Evolutionary conservation across 2,888 invertebrate genomes (phyloP).

Genomic region (Doris montereyensis): DNA sequence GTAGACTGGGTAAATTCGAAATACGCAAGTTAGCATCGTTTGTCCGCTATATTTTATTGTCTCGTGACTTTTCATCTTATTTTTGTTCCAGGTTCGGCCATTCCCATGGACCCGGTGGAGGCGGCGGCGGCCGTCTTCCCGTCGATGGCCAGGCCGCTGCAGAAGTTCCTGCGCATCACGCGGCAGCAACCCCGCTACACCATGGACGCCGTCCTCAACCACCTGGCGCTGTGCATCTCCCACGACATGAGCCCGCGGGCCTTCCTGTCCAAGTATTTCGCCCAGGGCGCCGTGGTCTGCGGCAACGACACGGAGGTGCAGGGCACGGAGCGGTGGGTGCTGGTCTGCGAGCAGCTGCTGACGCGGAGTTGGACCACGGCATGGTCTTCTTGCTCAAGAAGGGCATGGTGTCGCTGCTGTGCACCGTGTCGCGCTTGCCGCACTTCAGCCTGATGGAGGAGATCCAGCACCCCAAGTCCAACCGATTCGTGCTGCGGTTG

Average conservation of each 20-base stretch:
- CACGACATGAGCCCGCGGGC: constrained; percentile 95
- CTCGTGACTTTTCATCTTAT: not conserved
- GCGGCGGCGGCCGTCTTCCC: constrained; percentile 98
- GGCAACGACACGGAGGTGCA: constrained; percentile 62
- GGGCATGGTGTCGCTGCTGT: constrained; percentile 84
- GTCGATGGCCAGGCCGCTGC: constrained; percentile 93
- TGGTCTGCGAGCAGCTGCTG: constrained; percentile 92
- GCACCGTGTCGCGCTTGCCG: constrained; percentile 88
- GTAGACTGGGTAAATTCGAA: no score
- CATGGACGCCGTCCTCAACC: constrained; percentile 91
- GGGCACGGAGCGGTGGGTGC: constrained; percentile 91
- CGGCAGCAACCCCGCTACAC: constrained; percentile 96
- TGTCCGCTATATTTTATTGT: no score
- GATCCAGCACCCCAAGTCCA: constrained; percentile 94
- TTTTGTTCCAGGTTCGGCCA: constrained; percentile 77
- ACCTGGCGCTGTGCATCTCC: constrained; percentile 91
- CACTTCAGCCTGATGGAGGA: constrained; percentile 96
- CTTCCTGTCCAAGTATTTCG: constrained; percentile 94
- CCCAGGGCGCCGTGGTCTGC: constrained; percentile 80
- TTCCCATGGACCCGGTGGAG: constrained; percentile 93
- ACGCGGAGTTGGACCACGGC: constrained; percentile 88
- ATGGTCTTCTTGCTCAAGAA: constrained; percentile 89
- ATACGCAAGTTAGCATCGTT: no score
- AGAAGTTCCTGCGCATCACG: constrained; percentile 95
- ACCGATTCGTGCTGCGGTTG: constrained; percentile 92